Conservation (phyloP, 2,113 vertebrate genomes). For the Petroica traversi region DNA sequence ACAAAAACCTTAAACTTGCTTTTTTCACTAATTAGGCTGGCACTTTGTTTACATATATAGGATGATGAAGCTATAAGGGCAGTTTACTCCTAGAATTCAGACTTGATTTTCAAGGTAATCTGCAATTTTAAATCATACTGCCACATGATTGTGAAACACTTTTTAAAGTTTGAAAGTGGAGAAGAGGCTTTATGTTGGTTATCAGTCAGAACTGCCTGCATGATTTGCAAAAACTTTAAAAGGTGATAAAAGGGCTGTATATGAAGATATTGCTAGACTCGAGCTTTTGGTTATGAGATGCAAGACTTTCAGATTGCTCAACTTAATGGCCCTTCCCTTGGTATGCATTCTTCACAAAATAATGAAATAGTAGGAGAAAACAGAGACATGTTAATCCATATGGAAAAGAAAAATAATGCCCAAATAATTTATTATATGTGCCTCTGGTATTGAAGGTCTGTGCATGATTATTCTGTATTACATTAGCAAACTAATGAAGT, state of each 20-base stretch:
- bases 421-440: slow-evolving; percentile 68
- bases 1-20: slow-evolving; percentile 48
- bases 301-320: slow-evolving; percentile 42
- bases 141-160: slow-evolving; percentile 60
- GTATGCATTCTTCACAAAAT: slow-evolving; percentile 65
- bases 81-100: slow-evolving; percentile 71
- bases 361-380: slow-evolving; percentile 59
- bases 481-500: slow-evolving; percentile 39
- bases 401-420: slow-evolving; percentile 68
- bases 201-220: slow-evolving; percentile 60
- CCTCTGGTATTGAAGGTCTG: slow-evolving; percentile 66
- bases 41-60: slow-evolving; percentile 47
- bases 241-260: slow-evolving; percentile 65
- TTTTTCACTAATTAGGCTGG: slow-evolving; percentile 39
- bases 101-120: slow-evolving; percentile 65
- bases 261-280: slow-evolving; percentile 53
- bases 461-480: slow-evolving; percentile 32
- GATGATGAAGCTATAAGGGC: slow-evolving; percentile 59
- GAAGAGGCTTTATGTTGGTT: slow-evolving; percentile 59
- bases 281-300: slow-evolving; percentile 32
- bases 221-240: slow-evolving; percentile 65
- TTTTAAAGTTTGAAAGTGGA: slow-evolving; percentile 59
- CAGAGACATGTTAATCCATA: slow-evolving; percentile 64
- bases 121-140: slow-evolving; percentile 66
- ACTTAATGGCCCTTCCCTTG: slow-evolving; percentile 39